These are phyloP conservation scores for Andrena chrysosceles DNA, from an alignment of 2,888 invertebrate species.

Conservation along the genomic window DNA sequence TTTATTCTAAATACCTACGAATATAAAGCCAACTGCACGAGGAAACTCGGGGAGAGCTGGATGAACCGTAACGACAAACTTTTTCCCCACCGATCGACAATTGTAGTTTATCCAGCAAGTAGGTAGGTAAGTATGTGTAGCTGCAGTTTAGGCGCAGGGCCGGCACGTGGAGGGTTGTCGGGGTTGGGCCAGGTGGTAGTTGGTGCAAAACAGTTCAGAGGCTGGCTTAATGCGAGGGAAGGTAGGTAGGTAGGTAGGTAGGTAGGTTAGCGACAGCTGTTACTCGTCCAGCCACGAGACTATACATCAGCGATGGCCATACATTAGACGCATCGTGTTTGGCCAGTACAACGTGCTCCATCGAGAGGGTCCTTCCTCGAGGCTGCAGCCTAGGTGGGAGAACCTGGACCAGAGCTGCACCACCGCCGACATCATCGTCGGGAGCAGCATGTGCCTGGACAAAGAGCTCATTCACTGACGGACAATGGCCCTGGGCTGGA, in stretches of 20 bases:
- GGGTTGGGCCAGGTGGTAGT: constrained; percentile 56
- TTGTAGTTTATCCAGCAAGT: neutral
- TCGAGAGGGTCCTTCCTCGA: constrained; percentile 38
- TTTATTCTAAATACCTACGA: constrained; percentile 29
- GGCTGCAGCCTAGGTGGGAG: constrained; percentile 36
- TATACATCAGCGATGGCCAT: constrained; percentile 41
- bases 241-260: constrained; percentile 47
- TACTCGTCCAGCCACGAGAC: constrained; percentile 58
- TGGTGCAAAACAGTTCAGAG: constrained; percentile 12
- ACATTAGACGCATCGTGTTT: constrained; percentile 50
- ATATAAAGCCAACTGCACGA: neutral
- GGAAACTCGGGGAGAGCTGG: too few relatives aligned
- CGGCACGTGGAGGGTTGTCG: neutral
- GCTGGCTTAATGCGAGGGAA: constrained; percentile 24
- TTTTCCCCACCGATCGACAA: neutral
- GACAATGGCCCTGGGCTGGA: constrained; percentile 69
- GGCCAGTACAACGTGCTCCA: constrained; percentile 36
- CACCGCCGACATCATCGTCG: constrained; percentile 53
- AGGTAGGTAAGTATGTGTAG: too few relatives aligned
- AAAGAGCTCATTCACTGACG: constrained; percentile 72
- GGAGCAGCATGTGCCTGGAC: constrained; percentile 67
- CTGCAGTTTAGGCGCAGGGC: neutral
- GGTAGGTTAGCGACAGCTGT: constrained; percentile 67
- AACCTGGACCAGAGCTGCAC: constrained; percentile 36
- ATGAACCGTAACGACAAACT: too few relatives aligned